These are phyloP conservation scores for Calycopis cecrops DNA, from an alignment of 1,140 invertebrate genomes.

Conservation along the genomic window DNA sequence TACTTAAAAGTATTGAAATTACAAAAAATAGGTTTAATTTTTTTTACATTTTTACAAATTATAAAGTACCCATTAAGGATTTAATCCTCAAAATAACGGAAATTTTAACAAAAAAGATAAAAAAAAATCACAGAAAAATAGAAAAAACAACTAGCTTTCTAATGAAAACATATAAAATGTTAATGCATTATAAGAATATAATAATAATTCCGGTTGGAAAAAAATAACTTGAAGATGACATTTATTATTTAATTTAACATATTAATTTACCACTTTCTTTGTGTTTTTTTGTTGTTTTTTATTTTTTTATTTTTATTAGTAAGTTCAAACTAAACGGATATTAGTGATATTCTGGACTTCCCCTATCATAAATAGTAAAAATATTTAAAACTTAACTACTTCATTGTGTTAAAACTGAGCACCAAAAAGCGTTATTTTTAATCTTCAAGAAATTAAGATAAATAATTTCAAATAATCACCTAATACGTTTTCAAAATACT, in stretches of 20 bases:
- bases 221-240: no score
- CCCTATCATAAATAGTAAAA: no score
- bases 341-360: no score
- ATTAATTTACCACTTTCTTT: not conserved
- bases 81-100: constrained; percentile 50
- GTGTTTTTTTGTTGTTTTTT: not conserved
- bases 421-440: constrained; percentile 33
- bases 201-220: no score
- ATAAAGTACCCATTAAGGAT: constrained; percentile 30
- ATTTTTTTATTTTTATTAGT: not conserved
- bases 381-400: constrained; percentile 26
- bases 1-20: constrained; percentile 4
- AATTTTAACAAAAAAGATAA: constrained; percentile 36
- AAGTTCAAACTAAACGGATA: no score
- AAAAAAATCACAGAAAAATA: constrained; percentile 58
- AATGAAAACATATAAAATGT: constrained; percentile 32
- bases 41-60: constrained; percentile 13
- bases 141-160: constrained; percentile 48
- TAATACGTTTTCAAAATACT: not conserved
- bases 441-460: no score
- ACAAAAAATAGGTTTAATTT: not conserved
- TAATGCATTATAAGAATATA: no score
- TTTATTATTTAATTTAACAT: not conserved
- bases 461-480: no score
- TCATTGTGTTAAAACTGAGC: constrained; percentile 35